Evolutionary conservation across 2,888 invertebrate genomes (phyloP).

Genomic region (Cenopis cana): DNA sequence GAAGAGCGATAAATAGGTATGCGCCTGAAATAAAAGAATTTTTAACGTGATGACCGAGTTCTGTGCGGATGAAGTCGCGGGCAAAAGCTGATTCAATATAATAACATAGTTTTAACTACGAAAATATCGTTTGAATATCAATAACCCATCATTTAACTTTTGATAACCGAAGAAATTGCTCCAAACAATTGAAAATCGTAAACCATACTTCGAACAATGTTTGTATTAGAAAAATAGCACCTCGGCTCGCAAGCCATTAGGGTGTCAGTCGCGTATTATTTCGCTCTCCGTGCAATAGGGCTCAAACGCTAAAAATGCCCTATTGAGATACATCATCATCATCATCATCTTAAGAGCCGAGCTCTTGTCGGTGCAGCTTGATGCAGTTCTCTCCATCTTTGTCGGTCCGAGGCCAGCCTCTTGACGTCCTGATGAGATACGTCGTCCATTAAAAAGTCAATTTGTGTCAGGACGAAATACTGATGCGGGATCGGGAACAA

Average conservation of each 20-base stretch:
- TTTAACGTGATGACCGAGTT: too few relatives aligned
- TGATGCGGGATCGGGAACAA: conserved; percentile 31
- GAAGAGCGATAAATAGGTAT: too few relatives aligned
- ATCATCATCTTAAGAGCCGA: too few relatives aligned
- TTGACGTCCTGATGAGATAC: too few relatives aligned
- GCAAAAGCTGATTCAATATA: too few relatives aligned
- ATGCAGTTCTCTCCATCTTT: too few relatives aligned
- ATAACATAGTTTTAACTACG: too few relatives aligned
- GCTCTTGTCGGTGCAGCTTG: too few relatives aligned
- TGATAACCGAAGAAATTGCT: neutral
- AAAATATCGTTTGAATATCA: too few relatives aligned
- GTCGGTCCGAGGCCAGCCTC: too few relatives aligned
- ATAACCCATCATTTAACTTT: neutral
- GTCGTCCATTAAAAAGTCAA: neutral
- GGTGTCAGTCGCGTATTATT: conserved; percentile 15
- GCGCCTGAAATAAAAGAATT: too few relatives aligned
- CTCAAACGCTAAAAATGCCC: neutral
- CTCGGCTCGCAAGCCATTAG: conserved; percentile 6
- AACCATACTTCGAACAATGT: neutral
- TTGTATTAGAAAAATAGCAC: conserved; percentile 7
- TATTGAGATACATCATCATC: conserved; percentile 3
- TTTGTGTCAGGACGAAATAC: neutral
- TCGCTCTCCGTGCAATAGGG: neutral
- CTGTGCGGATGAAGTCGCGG: too few relatives aligned
- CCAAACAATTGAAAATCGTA: neutral